Base-by-base conservation (phyloP, 2,888 invertebrate genomes). In the Resseliella maxima region DNA sequence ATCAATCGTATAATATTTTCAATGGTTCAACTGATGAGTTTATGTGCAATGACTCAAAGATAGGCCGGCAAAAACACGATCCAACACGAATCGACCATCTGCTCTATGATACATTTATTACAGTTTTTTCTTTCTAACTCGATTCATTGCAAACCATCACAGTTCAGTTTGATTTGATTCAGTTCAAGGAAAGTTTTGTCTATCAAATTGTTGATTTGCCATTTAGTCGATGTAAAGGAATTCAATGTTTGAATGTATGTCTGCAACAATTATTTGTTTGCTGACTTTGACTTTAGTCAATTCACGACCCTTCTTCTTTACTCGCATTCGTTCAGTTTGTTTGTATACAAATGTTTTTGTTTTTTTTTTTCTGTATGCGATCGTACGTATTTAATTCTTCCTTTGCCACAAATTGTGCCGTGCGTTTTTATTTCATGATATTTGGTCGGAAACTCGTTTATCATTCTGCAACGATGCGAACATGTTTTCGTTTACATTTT, bases 281-380 rank as follows among this genome's bases (percentile, higher is more conserved):
- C n/a, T 72, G 72, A 72, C 72, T 72, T 72, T 72, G 72, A 72
- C 35, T 72, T 35, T 31, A 72, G 15, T 2, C 72, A 72, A 72
- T 72, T 35, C 31, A 31, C 72, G 72, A 27, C 72, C 72, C 72
- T 35, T 31, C 31, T 72, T 72, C 31, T 72, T 27, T 15, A 15
- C 31, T 27, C 72, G 72, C 2, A 41, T 72, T 8, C 31, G 72
- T 72, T 72, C 35, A 31, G 72, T 59, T 3, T 59, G 24, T 59
- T 41, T 41, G 12, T 8, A 18, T 50, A 12, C 50, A 12, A 8
- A 5, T 41, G 6, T 41, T 41, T 41, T 41, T 5, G 41, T 41
- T 41, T 41, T 41, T 41, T 41, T 41, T 12, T 59, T 59, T 59
- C 2, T 50, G 41, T 50, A 2, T 50, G 46, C 18, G 46, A 50